Evolutionary conservation across 2,113 vertebrate species (phyloP), one percentile per base, ranked within the genome.

Genomic region (Cinclus cinclus): DNA sequence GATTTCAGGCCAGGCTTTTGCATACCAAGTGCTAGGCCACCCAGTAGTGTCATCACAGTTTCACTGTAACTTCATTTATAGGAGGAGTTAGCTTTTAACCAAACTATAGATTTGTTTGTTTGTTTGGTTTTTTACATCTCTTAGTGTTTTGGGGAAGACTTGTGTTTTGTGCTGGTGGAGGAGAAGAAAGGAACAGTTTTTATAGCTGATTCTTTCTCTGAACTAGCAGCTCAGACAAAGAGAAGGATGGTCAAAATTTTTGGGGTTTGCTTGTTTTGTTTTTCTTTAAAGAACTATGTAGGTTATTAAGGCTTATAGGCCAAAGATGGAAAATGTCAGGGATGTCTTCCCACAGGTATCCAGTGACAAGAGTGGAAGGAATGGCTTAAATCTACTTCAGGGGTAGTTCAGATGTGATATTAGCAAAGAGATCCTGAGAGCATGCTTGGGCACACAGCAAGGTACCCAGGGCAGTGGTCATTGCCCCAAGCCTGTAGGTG

Each of bases 31-130:
- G 20, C 31, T 62, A 15, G 49, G 15, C 37, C 24, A 35, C 14
- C 16, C 16, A 13, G 22, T 6, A 30, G 9, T 31, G 37, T 70
- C 8, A 24, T 47, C 27, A 46, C 22, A 24, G 27, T 53, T 50
- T 23, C 19, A 28, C 10, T 64, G 0, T 24, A 52, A 68, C 20
- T 69, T 79, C 1, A 2, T 33, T 56, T 68, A 31, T n/a, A 4
- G 11, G 13, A 46, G 8, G 14, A 28, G 39, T 13, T 18, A 46
- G 46, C 15, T 25, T 64, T 83, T 58, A 65, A 53, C 27, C 1
- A 15, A 52, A 15, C n/a, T 22, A 7, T 10, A 11, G 23, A 21
- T 22, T 3, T 44, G 3, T 15, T 25, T 25, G 49, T 50, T 50
- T 28, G 50, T 6, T 52, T 52, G 37, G 11, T 14, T 18, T 14